Base-by-base conservation (phyloP, 2,113 vertebrate species). In the Phylloscopus trochilus region DNA sequence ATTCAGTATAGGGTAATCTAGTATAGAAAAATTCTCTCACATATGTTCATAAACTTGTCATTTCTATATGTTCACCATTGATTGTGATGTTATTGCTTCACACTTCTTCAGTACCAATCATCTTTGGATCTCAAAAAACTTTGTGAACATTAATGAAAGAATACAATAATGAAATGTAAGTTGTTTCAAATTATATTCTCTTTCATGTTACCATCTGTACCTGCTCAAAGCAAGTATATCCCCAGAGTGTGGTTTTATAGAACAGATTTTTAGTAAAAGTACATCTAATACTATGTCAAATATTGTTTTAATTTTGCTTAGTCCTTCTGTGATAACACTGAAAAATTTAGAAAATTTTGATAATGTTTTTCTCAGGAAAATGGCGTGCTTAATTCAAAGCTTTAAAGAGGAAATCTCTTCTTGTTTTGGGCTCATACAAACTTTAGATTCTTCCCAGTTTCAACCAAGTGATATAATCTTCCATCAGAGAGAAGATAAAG, bases 241-340 rank as follows among this genome's bases (percentile, higher is more conserved):
- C 6, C 16, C 22, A 24, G 5, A 49, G n/a, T 68, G 17, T 63
- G 19, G 5, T 35, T 90, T 86, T 73, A 56, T 58, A 75, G 52
- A 79, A 66, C 10, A 70, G 16, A 69, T 46, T 69, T 94, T 86
- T 90, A 24, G 13, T 87, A 74, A 47, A 19, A 68, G 11, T 53
- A 16, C 4, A 56, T 68, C 14, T 70, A 56, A 19, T 39, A 39
- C 47, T 47, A 63, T 37, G 17, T 63, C 89, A 90, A 67, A 67
- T 83, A 78, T 75, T 87, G 30, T 47, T 86, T 90, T 86, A 87
- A 78, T 90, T 95, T 87, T 92, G 15, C 68, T 80, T 56, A 52
- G 15, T 81, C 3, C 3, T 59, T 53, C 15, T 15, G 30, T 59
- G 33, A 63, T 51, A 62, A 7, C 10, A 68, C 11, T 21, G 23